These are phyloP conservation scores for Aethina tumida DNA, from an alignment of 1,140 invertebrate species.

Conservation along the genomic window DNA sequence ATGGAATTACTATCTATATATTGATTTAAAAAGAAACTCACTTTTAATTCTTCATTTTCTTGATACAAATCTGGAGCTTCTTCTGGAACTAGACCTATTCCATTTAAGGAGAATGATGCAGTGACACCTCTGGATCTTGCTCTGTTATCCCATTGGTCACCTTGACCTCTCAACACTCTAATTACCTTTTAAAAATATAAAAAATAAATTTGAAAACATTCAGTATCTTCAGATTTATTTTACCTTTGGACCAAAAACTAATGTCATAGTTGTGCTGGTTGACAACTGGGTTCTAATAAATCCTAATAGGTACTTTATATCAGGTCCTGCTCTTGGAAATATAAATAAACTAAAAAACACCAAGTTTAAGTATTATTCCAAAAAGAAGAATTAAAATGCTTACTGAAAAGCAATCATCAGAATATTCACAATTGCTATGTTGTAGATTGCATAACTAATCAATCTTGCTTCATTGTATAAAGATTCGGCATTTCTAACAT, in stretches of 20 bases:
- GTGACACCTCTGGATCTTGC: conserved; percentile 68
- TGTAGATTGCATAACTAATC: conserved; percentile 89
- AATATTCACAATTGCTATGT: conserved; percentile 84
- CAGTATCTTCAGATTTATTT: conserved; percentile 10
- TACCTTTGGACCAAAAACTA: conserved; percentile 84
- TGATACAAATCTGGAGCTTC: conserved; percentile 76
- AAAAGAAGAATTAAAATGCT: conserved; percentile 39
- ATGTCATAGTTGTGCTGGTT: conserved; percentile 69
- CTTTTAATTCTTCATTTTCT: conserved; percentile 85
- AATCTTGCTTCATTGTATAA: conserved; percentile 85
- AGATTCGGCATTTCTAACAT: conserved; percentile 82
- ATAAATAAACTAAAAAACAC: conserved; percentile 62
- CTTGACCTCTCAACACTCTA: conserved; percentile 68
- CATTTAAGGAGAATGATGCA: conserved; percentile 75
- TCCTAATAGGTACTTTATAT: conserved; percentile 79
- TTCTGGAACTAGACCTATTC: conserved; percentile 66
- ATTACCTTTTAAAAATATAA: conserved; percentile 45
- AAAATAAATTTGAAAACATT: not conserved
- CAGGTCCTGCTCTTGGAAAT: conserved; percentile 73
- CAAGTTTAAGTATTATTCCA: conserved; percentile 5
- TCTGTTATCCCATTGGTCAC: conserved; percentile 77
- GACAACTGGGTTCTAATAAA: conserved; percentile 80
- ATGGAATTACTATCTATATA: no score
- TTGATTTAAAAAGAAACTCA: conserved; percentile 30
- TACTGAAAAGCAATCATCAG: conserved; percentile 86